Percentiles rank a stretch among this genome's conserved stretches.
phyloP scores from a whole-genome alignment of 2,888 invertebrate species.

The Andrena minutula region DNA sequence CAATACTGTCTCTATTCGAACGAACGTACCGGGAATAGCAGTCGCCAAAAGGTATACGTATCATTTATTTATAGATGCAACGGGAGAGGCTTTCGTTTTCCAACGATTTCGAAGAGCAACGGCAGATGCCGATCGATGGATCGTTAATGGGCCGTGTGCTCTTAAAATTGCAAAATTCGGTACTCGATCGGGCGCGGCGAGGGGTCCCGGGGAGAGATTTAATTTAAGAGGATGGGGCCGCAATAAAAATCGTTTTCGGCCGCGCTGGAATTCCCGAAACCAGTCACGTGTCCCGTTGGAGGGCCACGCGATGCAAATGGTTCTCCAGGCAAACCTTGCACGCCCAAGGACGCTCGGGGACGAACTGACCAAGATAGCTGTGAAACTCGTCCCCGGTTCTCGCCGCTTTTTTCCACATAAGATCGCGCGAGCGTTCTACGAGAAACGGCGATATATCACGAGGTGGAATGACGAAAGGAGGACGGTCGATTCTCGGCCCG shows the following conservation, averaged over 20 bases:
- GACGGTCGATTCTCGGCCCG: slow-evolving; percentile 74
- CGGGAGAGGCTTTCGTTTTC: slow-evolving; percentile 20
- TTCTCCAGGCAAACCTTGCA: slow-evolving; percentile 56
- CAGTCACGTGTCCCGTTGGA: slow-evolving; percentile 42
- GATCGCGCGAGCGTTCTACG: slow-evolving; percentile 61
- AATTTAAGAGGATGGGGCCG: slow-evolving; percentile 24
- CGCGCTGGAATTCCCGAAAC: slow-evolving; percentile 57
- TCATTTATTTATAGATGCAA: slow-evolving; percentile 23
- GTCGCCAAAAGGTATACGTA: background rate
- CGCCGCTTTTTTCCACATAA: slow-evolving; percentile 60
- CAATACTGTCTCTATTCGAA: no score
- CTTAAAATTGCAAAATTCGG: slow-evolving; percentile 13
- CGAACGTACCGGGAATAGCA: no score
- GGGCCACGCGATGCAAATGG: slow-evolving; percentile 53
- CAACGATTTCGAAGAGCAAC: slow-evolving; percentile 17
- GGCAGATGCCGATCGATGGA: slow-evolving; percentile 16
- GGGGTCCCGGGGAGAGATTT: background rate
- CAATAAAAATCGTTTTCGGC: slow-evolving; percentile 41
- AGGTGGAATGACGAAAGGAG: slow-evolving; percentile 74
- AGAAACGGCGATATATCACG: slow-evolving; percentile 64
- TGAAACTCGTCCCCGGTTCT: slow-evolving; percentile 44
- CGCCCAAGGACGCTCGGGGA: slow-evolving; percentile 51
- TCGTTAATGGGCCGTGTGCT: background rate
- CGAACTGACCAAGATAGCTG: slow-evolving; percentile 35
- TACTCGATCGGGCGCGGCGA: background rate